Evolutionary conservation across 2,113 vertebrate species (phyloP), one percentile per base, ranked within the genome.

Genomic region (Rynchops niger): DNA sequence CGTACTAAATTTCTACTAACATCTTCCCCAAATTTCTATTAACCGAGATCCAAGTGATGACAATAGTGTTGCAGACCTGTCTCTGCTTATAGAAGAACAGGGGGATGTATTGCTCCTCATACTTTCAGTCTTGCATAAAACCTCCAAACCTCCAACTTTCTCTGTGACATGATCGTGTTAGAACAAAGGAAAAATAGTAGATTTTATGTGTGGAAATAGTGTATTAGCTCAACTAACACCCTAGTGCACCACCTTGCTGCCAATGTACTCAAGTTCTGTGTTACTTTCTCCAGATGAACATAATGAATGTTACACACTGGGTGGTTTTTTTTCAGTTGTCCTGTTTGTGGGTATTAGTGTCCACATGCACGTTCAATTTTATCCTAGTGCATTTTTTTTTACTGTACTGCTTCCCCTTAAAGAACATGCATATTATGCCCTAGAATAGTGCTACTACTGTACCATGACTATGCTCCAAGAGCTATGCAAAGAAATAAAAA

Each of bases 91-190:
- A 19, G 32, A 69, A 15, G 4, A 70, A n/a, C 7, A 56, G 7
- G 2, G 6, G 2, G 5, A 34, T 61, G 14, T 45, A 17, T 17
- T 65, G 13, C 6, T 63, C 18, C 21, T 85, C 3, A 7, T 43
- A 8, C 5, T 69, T 6, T 25, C 50, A 32, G 11, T 47, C 45
- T 83, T 53, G 55, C 38, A 8, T 10, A 40, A 10, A 8, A 10
- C 6, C 72, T n/a, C n/a, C n/a, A 67, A 7, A 0, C 1, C 3
- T 61, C 23, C 22, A 3, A 2, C 14, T 67, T 81, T 40, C 9
- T 67, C 32, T n/a, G 2, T 1, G 1, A 74, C 29, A 59, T 50
- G 5, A 38, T 10, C 7, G 2, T 52, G 32, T 20, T 78, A 66
- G 12, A 84, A n/a, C 5, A 90, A 72, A 18, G 1, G 2, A 72